These are phyloP conservation scores for Fulmarus glacialis DNA, from an alignment of 2,113 vertebrate species.

Conservation along the genomic window DNA sequence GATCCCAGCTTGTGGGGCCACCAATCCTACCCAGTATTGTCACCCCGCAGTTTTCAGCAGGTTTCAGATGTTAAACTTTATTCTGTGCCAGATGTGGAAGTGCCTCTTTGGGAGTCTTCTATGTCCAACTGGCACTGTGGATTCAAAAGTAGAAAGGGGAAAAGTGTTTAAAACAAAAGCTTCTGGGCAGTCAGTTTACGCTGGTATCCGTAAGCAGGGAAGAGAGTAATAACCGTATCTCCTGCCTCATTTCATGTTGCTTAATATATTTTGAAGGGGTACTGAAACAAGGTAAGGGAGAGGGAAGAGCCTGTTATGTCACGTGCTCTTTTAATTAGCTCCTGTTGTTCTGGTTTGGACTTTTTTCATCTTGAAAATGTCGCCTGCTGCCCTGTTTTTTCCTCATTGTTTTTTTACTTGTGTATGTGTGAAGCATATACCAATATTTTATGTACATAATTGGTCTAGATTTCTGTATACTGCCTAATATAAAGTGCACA, in stretches of 20 bases:
- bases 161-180: not conserved
- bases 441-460: slow-evolving; percentile 39
- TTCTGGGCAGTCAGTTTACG: not conserved
- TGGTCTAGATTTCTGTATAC: slow-evolving; percentile 1
- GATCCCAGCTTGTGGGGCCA: not conserved
- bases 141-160: not conserved
- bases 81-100: not conserved
- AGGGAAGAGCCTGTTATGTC: not conserved
- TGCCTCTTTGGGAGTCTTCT: not conserved
- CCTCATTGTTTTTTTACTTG: not conserved
- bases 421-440: not conserved
- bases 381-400: not conserved
- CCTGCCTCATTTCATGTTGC: not conserved
- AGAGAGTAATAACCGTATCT: not conserved
- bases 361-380: slow-evolving; percentile 5
- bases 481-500: slow-evolving; percentile 47
- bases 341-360: not conserved
- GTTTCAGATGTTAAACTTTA: not conserved
- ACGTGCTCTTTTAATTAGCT: not conserved
- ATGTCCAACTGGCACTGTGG: fast-evolving
- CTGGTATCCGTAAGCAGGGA: not conserved
- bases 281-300: not conserved
- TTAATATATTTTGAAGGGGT: not conserved
- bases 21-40: not conserved
- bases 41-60: not conserved